These are phyloP conservation scores for Pemphredon lugubris DNA, from an alignment of 2,888 invertebrate species.

Conservation along the genomic window DNA sequence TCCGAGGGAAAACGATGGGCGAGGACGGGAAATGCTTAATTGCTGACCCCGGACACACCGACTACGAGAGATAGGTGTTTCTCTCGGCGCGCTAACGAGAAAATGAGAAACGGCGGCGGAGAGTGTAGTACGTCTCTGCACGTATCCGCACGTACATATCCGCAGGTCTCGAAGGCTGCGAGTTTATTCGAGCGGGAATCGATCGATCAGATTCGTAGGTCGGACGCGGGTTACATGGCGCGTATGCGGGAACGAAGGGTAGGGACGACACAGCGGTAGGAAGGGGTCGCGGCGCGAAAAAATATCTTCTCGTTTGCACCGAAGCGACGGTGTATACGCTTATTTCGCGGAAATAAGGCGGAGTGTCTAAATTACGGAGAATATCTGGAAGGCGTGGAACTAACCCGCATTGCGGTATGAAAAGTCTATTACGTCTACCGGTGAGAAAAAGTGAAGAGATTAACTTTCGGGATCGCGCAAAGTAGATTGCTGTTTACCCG, in stretches of 20 bases:
- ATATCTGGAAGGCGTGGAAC: too few relatives aligned
- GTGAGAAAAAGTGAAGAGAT: background rate
- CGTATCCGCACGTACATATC: background rate
- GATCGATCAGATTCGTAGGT: slow-evolving; percentile 19
- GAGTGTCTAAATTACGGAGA: slow-evolving; percentile 1
- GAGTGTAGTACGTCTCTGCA: too few relatives aligned
- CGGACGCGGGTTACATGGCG: slow-evolving; percentile 31
- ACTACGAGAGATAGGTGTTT: slow-evolving; percentile 34
- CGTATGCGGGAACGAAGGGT: slow-evolving; percentile 8
- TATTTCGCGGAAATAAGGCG: too few relatives aligned
- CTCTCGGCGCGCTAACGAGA: slow-evolving; percentile 46
- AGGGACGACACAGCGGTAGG: background rate
- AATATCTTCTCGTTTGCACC: too few relatives aligned
- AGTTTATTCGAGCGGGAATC: slow-evolving; percentile 38
- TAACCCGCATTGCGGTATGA: too few relatives aligned
- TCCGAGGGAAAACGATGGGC: slow-evolving; percentile 51
- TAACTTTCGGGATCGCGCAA: background rate
- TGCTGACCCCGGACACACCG: slow-evolving; percentile 42
- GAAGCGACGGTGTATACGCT: too few relatives aligned
- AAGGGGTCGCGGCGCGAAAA: too few relatives aligned
- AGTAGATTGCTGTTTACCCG: background rate
- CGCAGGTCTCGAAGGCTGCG: slow-evolving; percentile 20
- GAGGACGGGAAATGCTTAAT: slow-evolving; percentile 61
- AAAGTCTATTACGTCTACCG: background rate
- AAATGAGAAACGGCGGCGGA: slow-evolving; percentile 36